These are phyloP conservation scores for Portunus trituberculatus DNA, from an alignment of 1,140 invertebrate genomes.

Conservation along the genomic window DNA sequence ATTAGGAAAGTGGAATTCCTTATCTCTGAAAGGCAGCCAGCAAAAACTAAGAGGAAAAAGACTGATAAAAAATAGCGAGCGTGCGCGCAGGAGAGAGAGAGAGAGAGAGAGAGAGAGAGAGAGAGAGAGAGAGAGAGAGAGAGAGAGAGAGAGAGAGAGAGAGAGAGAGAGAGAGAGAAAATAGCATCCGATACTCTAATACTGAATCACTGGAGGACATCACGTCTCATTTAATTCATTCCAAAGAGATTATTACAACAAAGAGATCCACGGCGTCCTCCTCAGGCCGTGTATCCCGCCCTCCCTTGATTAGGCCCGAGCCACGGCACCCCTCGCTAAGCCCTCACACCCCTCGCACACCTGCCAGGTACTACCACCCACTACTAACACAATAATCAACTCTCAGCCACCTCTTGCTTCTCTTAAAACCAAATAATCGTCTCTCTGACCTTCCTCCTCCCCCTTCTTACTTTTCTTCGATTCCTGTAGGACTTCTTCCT, in stretches of 20 bases:
- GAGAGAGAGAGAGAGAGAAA: slow-evolving; percentile 41
- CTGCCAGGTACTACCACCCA: not conserved
- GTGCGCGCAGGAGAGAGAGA: not conserved
- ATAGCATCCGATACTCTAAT: not conserved
- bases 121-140: slow-evolving; percentile 45
- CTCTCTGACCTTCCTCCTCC: not conserved
- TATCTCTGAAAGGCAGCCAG: not conserved
- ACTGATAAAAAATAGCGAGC: not conserved
- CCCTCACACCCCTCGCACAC: not conserved
- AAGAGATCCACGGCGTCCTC: not conserved
- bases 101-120: not conserved
- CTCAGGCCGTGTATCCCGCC: not conserved
- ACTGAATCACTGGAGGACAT: not conserved
- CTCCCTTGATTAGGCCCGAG: not conserved
- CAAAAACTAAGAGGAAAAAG: not conserved
- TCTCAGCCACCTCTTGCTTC: not conserved
- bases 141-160: slow-evolving; percentile 46
- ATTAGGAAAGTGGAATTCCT: slow-evolving; percentile 5
- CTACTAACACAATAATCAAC: not conserved
- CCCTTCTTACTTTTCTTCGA: not conserved
- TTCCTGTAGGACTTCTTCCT: too few relatives aligned
- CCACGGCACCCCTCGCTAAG: not conserved
- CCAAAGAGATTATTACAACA: not conserved
- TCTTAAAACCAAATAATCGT: not conserved
- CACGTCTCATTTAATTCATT: not conserved